A percentile compares a stretch with the other conserved stretches of the same genome.
Evolutionary conservation across 2,888 invertebrate species (phyloP).

Genomic region (Agrotis exclamationis): DNA sequence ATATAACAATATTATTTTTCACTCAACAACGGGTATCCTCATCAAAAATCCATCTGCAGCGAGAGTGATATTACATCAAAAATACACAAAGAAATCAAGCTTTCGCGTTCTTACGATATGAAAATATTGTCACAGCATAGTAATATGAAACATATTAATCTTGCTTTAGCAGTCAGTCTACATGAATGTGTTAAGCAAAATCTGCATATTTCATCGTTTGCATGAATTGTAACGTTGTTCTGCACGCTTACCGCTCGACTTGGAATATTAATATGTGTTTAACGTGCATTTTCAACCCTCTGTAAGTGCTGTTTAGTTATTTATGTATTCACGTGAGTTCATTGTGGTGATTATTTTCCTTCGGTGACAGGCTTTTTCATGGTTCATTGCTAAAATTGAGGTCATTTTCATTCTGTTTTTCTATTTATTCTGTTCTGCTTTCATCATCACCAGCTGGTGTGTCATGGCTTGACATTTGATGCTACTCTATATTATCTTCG

Average conservation of each 20-base stretch:
- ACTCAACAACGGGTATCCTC: slow-evolving; percentile 38
- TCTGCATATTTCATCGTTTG: slow-evolving; percentile 62
- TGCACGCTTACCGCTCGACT: slow-evolving; percentile 51
- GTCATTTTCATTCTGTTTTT: neutral
- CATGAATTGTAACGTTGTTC: slow-evolving; percentile 55
- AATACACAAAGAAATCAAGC: slow-evolving; percentile 23
- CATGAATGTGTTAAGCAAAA: slow-evolving; percentile 51
- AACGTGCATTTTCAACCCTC: slow-evolving; percentile 50
- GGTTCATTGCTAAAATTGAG: neutral
- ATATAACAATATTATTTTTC: slow-evolving; percentile 43
- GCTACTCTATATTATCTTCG: neutral
- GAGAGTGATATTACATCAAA: slow-evolving; percentile 40
- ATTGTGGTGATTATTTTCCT: slow-evolving; percentile 30
- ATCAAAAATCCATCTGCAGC: slow-evolving; percentile 45
- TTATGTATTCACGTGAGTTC: slow-evolving; percentile 38
- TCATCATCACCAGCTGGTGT: neutral
- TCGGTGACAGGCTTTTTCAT: slow-evolving; percentile 7
- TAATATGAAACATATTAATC: slow-evolving; percentile 38
- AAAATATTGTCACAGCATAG: slow-evolving; percentile 42
- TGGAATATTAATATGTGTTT: slow-evolving; percentile 54
- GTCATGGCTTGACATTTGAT: neutral
- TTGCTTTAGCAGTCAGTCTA: slow-evolving; percentile 38
- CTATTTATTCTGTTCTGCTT: neutral
- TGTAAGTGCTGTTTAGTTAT: slow-evolving; percentile 37
- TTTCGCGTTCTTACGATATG: slow-evolving; percentile 4